Conservation (phyloP, 2,888 invertebrate species). For the Eupithecia subumbrata region DNA sequence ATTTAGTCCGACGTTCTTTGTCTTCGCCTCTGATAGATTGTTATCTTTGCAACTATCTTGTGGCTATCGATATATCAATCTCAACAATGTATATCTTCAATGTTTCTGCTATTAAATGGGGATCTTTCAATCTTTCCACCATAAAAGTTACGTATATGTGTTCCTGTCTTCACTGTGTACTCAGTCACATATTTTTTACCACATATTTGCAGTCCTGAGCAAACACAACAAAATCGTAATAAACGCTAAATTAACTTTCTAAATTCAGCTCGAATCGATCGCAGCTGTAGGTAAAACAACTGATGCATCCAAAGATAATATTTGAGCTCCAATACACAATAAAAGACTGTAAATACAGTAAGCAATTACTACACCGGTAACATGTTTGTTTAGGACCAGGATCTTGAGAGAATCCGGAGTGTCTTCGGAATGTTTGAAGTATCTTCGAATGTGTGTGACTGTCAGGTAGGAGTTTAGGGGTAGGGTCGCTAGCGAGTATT, state of each 20-base stretch:
- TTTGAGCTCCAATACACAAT: conserved; percentile 81
- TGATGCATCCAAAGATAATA: conserved; percentile 80
- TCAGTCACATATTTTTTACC: conserved; percentile 21
- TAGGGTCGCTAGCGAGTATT: neutral
- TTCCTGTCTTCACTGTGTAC: conserved; percentile 21
- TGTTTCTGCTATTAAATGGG: conserved; percentile 17
- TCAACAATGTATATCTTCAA: conserved; percentile 28
- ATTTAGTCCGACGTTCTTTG: conserved; percentile 44
- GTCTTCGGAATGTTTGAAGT: conserved; percentile 79
- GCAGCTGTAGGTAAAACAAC: conserved; percentile 77
- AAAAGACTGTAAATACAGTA: conserved; percentile 80
- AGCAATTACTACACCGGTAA: conserved; percentile 81
- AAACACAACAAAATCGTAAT: conserved; percentile 61
- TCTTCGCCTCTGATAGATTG: conserved; percentile 38
- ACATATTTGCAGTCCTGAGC: conserved; percentile 38
- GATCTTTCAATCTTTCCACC: conserved; percentile 14
- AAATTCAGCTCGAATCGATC: conserved; percentile 61
- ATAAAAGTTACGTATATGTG: conserved; percentile 5
- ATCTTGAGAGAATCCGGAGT: conserved; percentile 82
- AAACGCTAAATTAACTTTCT: conserved; percentile 75
- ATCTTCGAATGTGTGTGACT: conserved; percentile 51
- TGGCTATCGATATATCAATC: conserved; percentile 34
- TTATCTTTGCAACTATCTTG: conserved; percentile 40
- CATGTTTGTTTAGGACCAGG: conserved; percentile 83
- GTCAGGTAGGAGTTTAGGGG: conserved; percentile 25